Evolutionary conservation across 2,113 vertebrate species (phyloP).

Genomic region (Mastomys coucha): DNA sequence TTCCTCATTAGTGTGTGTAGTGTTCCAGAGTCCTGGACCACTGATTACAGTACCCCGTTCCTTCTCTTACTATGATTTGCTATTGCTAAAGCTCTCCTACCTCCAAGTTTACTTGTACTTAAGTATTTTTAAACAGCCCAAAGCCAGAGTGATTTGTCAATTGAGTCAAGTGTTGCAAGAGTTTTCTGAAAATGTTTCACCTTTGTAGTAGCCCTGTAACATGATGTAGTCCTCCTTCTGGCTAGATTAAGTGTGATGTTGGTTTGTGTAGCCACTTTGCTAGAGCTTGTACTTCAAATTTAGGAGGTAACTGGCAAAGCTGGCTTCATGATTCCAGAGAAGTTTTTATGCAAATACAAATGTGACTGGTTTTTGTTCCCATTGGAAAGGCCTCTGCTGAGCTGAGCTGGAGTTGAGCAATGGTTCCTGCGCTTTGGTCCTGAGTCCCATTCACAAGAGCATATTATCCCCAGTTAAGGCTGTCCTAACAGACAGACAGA

Average conservation of each 20-base stretch:
- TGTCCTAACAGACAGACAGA: not conserved
- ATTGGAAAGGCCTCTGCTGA: not conserved
- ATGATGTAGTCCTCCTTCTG: not conserved
- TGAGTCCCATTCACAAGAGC: not conserved
- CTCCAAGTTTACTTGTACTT: constrained; percentile 32
- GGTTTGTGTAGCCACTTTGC: not conserved
- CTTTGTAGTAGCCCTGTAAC: not conserved
- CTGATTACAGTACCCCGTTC: not conserved
- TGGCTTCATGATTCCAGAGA: not conserved
- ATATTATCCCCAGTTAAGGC: not conserved
- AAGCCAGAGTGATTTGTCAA: not conserved
- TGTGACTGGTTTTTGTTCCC: not conserved
- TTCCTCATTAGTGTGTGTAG: too few relatives aligned
- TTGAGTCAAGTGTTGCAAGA: not conserved
- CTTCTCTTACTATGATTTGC: not conserved
- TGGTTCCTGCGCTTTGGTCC: not conserved
- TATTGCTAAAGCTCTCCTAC: not conserved
- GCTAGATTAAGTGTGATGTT: not conserved
- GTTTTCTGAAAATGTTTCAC: not conserved
- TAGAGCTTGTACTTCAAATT: not conserved
- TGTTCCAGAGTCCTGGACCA: too few relatives aligned
- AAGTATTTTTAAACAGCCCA: not conserved
- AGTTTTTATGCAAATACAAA: not conserved
- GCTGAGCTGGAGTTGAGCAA: not conserved
- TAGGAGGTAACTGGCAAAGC: not conserved